Conservation (phyloP, 23 tunicate genomes). For the Corella eumyota region DNA sequence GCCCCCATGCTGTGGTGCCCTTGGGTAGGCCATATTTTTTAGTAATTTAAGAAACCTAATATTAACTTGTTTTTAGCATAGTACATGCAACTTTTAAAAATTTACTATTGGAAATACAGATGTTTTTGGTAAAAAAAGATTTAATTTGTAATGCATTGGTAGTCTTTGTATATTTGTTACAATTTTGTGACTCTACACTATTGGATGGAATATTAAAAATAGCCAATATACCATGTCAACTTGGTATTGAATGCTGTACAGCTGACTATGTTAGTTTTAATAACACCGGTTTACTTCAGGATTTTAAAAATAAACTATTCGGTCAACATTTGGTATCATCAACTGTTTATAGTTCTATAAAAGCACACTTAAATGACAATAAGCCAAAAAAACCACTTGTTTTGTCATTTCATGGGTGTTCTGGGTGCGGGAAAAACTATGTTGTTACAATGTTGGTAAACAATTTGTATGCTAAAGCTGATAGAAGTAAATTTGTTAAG, state of each 20-base stretch:
- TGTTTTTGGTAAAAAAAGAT: too few relatives aligned
- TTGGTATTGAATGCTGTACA: not conserved
- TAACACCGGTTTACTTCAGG: not conserved
- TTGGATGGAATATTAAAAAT: too few relatives aligned
- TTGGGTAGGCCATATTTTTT: too few relatives aligned
- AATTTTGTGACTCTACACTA: too few relatives aligned
- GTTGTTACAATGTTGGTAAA: not conserved
- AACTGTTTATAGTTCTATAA: not conserved
- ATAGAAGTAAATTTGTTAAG: not conserved
- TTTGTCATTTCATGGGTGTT: not conserved
- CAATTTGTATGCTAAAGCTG: not conserved
- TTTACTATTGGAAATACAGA: too few relatives aligned
- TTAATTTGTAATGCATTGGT: too few relatives aligned
- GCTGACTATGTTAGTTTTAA: not conserved
- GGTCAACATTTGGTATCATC: not conserved
- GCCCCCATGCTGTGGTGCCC: too few relatives aligned
- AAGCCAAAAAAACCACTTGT: not conserved
- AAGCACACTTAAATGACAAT: not conserved
- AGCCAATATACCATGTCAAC: too few relatives aligned
- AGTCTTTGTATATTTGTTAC: too few relatives aligned
- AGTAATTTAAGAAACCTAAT: too few relatives aligned
- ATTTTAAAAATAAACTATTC: not conserved
- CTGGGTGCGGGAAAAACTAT: not conserved
- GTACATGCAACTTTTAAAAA: too few relatives aligned
- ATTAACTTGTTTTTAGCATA: too few relatives aligned